Base-by-base conservation (phyloP, 37 sponge, comb jelly and placozoan genomes). In the Aplysina aerophoba region DNA sequence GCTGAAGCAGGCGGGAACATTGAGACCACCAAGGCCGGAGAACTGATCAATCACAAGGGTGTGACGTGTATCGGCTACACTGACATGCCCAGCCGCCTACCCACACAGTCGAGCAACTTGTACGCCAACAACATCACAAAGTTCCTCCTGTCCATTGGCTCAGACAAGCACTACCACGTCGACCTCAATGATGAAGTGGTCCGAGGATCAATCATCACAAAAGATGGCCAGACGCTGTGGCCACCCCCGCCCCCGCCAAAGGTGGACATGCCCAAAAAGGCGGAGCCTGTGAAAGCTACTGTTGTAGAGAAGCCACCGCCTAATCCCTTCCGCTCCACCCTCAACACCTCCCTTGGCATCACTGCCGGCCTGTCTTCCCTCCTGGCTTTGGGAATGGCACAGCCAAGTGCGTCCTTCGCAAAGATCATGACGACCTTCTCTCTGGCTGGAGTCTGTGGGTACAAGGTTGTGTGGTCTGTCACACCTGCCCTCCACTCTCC, bases 401-500 rank as follows among this genome's bases (percentile, higher is more conserved):
- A 93, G 41, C 97, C 97, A 19, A 87, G 55, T 40, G 90, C 95
- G 14, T 91, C 95, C 17, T 97, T 97, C 77, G 81, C 90, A 50
- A 92, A 88, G 21, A 94, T 97, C 95, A 82, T 94, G 40, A 94
- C 95, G 40, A 93, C 94, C 0, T 97, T 97, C 75, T 77, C 87
- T 4, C 93, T 97, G 33, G 82, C 95, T 15, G 97, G 93, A 24
- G 92, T 97, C 62, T 93, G 92, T n/a, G 97, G 97, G 0, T 97
- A 97, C 83, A 78, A 97, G 73, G 92, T 92, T 0, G 97, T 97
- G 64, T 97, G 97, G 97, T 91, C 93, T 30, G 97, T 97, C 44
- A 94, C 95, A 33, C 97, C 97, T 21, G 89, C 97, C 41, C 97
- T 97, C 55, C 97, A 97, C 87, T 97, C 97, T 37, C 97, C 97